These are phyloP conservation scores for Perodicticus potto DNA, from an alignment of 2,797 vertebrate species.

Conservation along the genomic window DNA sequence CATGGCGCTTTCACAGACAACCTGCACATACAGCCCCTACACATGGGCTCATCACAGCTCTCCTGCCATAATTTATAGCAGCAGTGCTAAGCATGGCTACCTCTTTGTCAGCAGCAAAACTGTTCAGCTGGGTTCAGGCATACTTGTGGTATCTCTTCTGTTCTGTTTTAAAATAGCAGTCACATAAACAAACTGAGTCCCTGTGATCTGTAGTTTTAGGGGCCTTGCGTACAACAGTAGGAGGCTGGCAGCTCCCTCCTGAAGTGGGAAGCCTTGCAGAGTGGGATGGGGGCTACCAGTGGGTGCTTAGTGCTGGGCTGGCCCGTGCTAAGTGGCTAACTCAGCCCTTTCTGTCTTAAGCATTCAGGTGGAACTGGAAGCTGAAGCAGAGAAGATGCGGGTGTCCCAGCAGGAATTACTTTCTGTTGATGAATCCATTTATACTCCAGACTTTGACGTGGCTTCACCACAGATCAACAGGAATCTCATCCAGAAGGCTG, in stretches of 20 bases:
- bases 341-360: slow-evolving; percentile 83
- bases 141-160: not conserved
- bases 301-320: not conserved
- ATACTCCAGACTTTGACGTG: slow-evolving; percentile 94
- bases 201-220: not conserved
- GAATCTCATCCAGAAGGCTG: slow-evolving; percentile 97
- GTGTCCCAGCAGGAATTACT: slow-evolving; percentile 94
- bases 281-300: not conserved
- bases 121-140: not conserved
- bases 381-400: slow-evolving; percentile 95
- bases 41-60: not conserved
- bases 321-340: not conserved
- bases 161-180: not conserved
- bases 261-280: not conserved
- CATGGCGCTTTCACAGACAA: not conserved
- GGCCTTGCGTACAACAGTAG: not conserved
- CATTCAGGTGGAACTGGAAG: slow-evolving; percentile 95
- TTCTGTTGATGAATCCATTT: slow-evolving; percentile 93
- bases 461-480: slow-evolving; percentile 92
- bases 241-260: not conserved
- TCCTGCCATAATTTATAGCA: not conserved
- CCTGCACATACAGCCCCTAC: not conserved
- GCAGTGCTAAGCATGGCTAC: not conserved
- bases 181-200: not conserved
- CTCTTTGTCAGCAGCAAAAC: not conserved